phyloP scores from a whole-genome alignment of 2,888 invertebrate genomes.

The Timema cristinae region DNA sequence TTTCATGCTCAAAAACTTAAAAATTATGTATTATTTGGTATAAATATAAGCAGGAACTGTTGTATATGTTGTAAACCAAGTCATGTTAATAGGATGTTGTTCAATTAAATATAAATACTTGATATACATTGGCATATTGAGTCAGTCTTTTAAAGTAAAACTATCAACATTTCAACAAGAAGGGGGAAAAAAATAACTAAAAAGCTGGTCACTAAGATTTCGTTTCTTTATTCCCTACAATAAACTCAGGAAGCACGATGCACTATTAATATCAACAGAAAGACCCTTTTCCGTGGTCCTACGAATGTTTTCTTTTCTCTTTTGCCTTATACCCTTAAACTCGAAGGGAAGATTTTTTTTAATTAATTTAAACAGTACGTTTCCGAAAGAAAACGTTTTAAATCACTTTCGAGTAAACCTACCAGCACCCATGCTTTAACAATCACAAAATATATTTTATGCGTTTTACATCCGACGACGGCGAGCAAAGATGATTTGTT shows the following conservation, averaged over 20 bases:
- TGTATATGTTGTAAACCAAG: slow-evolving; percentile 28
- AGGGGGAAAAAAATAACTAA: slow-evolving; percentile 17
- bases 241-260: slow-evolving; percentile 28
- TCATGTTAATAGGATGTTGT: slow-evolving; percentile 30
- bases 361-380: too few species aligned
- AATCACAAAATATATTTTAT: slow-evolving; percentile 27
- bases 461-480: background rate
- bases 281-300: slow-evolving; percentile 19
- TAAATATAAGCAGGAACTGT: slow-evolving; percentile 35
- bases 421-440: slow-evolving; percentile 31
- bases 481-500: background rate
- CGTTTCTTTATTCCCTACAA: slow-evolving; percentile 15
- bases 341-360: background rate
- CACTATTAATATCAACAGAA: slow-evolving; percentile 25
- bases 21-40: slow-evolving; percentile 34
- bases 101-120: slow-evolving; percentile 33
- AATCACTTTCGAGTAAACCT: slow-evolving; percentile 19
- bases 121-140: slow-evolving; percentile 34
- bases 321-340: slow-evolving; percentile 16
- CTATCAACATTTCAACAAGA: slow-evolving; percentile 21
- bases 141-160: slow-evolving; percentile 35
- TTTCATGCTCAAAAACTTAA: slow-evolving; percentile 29
- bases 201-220: background rate
- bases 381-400: too few species aligned
- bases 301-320: slow-evolving; percentile 12